These are phyloP conservation scores for Gortyna flavago DNA, from an alignment of 2,888 invertebrate genomes.

Conservation along the genomic window DNA sequence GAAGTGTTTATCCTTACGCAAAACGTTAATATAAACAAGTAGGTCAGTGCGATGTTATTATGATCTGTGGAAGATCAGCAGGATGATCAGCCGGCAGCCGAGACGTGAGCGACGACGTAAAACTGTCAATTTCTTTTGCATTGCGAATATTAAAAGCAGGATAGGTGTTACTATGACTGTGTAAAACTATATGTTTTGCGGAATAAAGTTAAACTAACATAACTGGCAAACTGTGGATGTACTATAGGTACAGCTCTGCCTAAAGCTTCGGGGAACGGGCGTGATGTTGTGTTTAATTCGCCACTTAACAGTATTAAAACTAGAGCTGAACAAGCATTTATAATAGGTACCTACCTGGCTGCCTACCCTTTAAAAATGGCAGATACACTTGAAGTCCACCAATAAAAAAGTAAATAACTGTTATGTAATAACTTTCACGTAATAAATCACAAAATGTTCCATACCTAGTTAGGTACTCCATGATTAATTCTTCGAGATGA, in stretches of 20 bases:
- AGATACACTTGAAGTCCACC: background rate
- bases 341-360: background rate
- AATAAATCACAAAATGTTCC: background rate
- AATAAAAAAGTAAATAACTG: background rate
- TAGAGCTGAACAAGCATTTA: background rate
- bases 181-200: background rate
- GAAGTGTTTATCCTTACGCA: conserved; percentile 17
- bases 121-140: background rate
- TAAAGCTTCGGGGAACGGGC: too few species aligned
- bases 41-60: background rate
- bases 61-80: conserved; percentile 21
- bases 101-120: background rate
- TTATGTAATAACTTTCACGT: background rate
- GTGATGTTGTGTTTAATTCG: background rate
- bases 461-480: background rate
- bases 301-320: too few species aligned
- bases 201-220: background rate
- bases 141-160: background rate
- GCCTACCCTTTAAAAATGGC: background rate
- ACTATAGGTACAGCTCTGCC: background rate
- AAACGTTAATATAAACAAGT: background rate
- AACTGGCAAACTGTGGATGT: background rate
- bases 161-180: background rate
- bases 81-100: background rate
- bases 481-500: background rate